Evolutionary conservation across 2,888 invertebrate species (phyloP), one percentile per base, ranked within the genome.

Genomic region (Sminthurides aquaticus): DNA sequence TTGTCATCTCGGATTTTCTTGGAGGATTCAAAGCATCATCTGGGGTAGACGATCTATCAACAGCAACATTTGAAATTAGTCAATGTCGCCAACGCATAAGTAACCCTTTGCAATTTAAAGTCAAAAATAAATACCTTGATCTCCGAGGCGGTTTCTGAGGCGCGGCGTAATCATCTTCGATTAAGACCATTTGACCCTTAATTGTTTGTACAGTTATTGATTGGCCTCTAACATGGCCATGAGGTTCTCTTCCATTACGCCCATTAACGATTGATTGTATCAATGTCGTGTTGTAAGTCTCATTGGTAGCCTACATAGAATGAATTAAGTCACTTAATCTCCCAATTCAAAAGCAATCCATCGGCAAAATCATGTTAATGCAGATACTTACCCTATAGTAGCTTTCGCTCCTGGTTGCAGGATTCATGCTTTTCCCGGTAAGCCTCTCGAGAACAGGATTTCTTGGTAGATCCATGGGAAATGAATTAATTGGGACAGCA

Each of bases 391-490:
- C 91, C 82, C 90, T 86, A 76, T 91, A 93, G 77, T 95, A 95
- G 76, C 94, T 95, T 78, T 95, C 93, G 76, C 94, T 95, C 66
- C 93, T 83, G 65, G 93, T 78, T 18, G 85, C 85, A 49, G 71
- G 72, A 64, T 79, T 81, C 8, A 74, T 76, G 64, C 79, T 79
- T 74, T 85, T 84, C 69, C 88, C 88, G 59, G 91, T 91, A 76
- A 94, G 81, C 76, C 92, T 82, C 77, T 94, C 93, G 76, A 94
- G 85, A 67, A 93, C 91, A 69, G 93, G 91, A 79, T 94, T 93
- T n/a, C 76, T 69, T 3, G 72, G 69, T 34, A 73, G 66, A 34
- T 73, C 72, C 2, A 71, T 61, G 5, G 67, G 55, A 28, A 52
- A 60, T 57, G 66, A 60, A 24, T 34, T 55, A 27, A 60, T 43